Evolutionary conservation across 2,113 vertebrate genomes (phyloP).

Genomic region (Rhadina sibilatrix): DNA sequence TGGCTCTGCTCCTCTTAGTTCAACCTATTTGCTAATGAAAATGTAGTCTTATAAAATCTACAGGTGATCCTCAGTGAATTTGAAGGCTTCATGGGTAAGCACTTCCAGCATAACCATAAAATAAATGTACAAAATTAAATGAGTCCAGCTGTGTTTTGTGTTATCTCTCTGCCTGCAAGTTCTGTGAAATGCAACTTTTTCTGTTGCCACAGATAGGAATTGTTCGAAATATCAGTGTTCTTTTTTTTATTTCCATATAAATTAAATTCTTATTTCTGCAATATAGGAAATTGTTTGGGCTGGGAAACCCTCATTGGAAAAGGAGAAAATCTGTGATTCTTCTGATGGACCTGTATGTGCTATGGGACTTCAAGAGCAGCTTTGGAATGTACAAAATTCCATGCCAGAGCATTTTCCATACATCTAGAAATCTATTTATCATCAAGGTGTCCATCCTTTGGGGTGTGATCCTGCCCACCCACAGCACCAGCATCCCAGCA

Average conservation of each 20-base stretch:
- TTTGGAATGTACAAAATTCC: background rate
- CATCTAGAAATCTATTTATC: background rate
- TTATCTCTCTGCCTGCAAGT: background rate
- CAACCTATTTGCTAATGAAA: background rate
- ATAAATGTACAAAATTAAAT: background rate
- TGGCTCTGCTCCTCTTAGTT: background rate
- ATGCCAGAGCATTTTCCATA: background rate
- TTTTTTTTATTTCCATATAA: background rate
- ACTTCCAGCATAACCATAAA: background rate
- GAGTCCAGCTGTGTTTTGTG: background rate
- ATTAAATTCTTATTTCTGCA: background rate
- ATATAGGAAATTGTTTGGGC: background rate
- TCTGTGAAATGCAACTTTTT: background rate
- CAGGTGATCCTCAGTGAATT: background rate
- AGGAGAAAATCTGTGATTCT: background rate
- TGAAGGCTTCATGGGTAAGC: background rate
- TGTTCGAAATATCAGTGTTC: background rate
- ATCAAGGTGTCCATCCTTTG: background rate
- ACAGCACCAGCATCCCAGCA: background rate
- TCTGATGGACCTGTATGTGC: background rate
- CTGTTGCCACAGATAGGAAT: background rate
- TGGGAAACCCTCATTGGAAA: background rate
- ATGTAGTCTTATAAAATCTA: background rate
- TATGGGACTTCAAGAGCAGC: background rate
- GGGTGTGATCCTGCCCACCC: background rate